Percentiles rank a stretch among this genome's conserved stretches.
Conservation (phyloP, 1,140 invertebrate species). For the Caenorhabditis latens region DNA sequence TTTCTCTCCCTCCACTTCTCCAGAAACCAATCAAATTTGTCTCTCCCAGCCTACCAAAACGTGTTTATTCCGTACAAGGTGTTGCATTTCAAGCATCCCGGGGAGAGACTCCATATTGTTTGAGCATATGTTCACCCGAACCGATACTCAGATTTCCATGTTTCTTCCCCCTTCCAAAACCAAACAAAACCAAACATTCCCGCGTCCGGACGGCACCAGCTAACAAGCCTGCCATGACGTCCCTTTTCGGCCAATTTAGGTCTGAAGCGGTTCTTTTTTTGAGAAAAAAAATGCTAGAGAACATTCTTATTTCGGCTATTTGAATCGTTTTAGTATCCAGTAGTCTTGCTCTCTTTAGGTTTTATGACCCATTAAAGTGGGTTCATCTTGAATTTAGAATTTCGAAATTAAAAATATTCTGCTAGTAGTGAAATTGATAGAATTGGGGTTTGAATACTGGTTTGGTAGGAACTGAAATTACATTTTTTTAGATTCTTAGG, state of each 20-base stretch:
- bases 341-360: not conserved
- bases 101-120: conserved; percentile 39
- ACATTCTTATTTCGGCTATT: not conserved
- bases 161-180: not conserved
- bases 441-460: too few species aligned
- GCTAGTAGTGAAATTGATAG: too few species aligned
- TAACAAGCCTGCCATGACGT: conserved; percentile 7
- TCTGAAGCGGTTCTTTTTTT: not conserved
- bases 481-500: too few species aligned
- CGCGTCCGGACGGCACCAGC: not conserved
- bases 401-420: not conserved
- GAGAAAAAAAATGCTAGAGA: not conserved
- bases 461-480: too few species aligned
- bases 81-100: conserved; percentile 48
- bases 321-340: not conserved
- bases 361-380: not conserved
- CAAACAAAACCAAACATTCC: conserved; percentile 39
- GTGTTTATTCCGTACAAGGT: conserved; percentile 46
- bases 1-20: not conserved
- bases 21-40: conserved; percentile 53
- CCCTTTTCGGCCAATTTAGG: conserved; percentile 1
- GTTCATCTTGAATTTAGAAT: not conserved
- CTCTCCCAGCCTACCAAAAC: not conserved
- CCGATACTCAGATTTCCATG: conserved; percentile 53
- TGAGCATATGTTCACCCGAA: conserved; percentile 34